These are phyloP conservation scores for Eupeodes luniger DNA, from an alignment of 2,888 invertebrate genomes.

Conservation along the genomic window DNA sequence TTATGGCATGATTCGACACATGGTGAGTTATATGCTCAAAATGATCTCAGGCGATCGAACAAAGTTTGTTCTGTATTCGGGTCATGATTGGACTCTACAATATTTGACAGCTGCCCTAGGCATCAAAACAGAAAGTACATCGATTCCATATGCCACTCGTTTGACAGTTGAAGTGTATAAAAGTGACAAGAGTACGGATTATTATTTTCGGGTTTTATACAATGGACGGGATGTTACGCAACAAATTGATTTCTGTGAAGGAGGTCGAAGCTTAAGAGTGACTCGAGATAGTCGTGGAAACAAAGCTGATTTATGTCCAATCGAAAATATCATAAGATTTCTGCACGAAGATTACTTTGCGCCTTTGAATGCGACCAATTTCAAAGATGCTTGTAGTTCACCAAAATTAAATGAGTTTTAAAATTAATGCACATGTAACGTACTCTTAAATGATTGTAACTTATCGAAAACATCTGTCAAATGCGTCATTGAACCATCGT, in stretches of 20 bases:
- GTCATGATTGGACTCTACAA: slow-evolving; percentile 96
- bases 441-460: neutral
- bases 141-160: slow-evolving; percentile 94
- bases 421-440: neutral
- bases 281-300: slow-evolving; percentile 85
- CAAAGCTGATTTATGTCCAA: slow-evolving; percentile 90
- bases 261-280: slow-evolving; percentile 85
- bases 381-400: slow-evolving; percentile 91
- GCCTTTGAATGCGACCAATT: slow-evolving; percentile 93
- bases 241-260: slow-evolving; percentile 91
- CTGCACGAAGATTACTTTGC: slow-evolving; percentile 94
- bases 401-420: slow-evolving; percentile 83
- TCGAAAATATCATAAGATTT: slow-evolving; percentile 94
- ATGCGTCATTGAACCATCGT: too few species aligned
- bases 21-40: slow-evolving; percentile 91
- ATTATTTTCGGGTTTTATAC: slow-evolving; percentile 92
- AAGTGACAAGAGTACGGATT: slow-evolving; percentile 87
- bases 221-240: slow-evolving; percentile 95
- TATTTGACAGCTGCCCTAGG: slow-evolving; percentile 93
- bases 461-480: too few species aligned
- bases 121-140: slow-evolving; percentile 85
- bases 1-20: slow-evolving; percentile 92
- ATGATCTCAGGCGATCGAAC: slow-evolving; percentile 91
- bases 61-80: slow-evolving; percentile 92
- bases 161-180: slow-evolving; percentile 95